Conservation (phyloP, 2,888 invertebrate species). For the Agrypnus murinus region DNA sequence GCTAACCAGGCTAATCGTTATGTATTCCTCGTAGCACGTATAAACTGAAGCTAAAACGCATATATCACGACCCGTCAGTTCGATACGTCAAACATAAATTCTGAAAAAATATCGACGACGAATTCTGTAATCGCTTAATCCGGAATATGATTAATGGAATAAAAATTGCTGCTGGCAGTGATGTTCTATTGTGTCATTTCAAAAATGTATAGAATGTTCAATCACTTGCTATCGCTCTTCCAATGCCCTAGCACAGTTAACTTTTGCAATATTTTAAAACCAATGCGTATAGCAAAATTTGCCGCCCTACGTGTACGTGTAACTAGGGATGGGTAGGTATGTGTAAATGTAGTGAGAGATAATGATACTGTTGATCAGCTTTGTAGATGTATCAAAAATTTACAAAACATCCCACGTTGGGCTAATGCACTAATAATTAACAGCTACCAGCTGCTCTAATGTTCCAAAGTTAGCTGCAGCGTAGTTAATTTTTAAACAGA, state of each 20-base stretch:
- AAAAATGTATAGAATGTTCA: conserved; percentile 42
- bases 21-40: conserved; percentile 55
- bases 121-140: conserved; percentile 53
- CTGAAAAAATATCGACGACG: conserved; percentile 54
- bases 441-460: conserved; percentile 13
- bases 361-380: neutral
- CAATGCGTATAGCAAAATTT: no score
- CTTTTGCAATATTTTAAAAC: conserved; percentile 19
- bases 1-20: conserved; percentile 54
- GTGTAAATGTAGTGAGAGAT: conserved; percentile 4
- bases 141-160: conserved; percentile 53
- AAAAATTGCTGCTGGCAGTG: conserved; percentile 47
- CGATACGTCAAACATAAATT: conserved; percentile 55
- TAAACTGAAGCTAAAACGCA: conserved; percentile 55
- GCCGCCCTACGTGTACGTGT: no score
- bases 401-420: conserved; percentile 3
- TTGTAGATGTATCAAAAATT: conserved; percentile 20
- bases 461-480: conserved; percentile 8
- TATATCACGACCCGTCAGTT: conserved; percentile 55
- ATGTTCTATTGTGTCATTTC: conserved; percentile 47
- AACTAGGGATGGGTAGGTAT: no score
- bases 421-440: conserved; percentile 37
- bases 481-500: conserved; percentile 35
- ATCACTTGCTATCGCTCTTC: conserved; percentile 37
- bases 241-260: conserved; percentile 3